Conservation (phyloP, 2,797 vertebrate genomes). For the Falco rusticolus region DNA sequence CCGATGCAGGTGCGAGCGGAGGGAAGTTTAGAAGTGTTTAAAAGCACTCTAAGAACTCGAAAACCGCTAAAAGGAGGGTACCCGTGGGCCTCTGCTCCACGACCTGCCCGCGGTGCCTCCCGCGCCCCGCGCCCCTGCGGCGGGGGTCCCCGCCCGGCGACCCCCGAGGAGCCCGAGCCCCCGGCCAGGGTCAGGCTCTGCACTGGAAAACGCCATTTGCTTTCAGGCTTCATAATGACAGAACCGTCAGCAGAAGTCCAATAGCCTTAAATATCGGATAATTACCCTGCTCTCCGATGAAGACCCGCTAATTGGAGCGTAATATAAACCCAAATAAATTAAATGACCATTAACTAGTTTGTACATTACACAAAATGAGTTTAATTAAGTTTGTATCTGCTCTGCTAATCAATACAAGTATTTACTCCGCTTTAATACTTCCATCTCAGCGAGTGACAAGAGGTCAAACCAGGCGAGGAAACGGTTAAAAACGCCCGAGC, state of each 20-base stretch:
- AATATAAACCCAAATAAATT: conserved; percentile 77
- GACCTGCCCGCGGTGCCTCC: not conserved
- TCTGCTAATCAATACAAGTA: conserved; percentile 68
- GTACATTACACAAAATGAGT: conserved; percentile 73
- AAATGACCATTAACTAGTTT: conserved; percentile 77
- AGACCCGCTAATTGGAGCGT: conserved; percentile 64
- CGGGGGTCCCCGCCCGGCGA: not conserved
- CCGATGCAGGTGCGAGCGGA: not conserved
- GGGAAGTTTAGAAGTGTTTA: not conserved
- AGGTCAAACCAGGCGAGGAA: not conserved
- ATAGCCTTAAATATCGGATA: conserved; percentile 45
- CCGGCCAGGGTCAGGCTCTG: not conserved
- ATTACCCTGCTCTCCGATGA: conserved; percentile 58
- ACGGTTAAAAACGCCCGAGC: conserved; percentile 27
- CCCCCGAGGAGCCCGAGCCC: not conserved
- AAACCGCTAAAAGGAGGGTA: accelerated
- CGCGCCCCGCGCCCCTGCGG: not conserved
- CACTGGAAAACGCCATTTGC: not conserved
- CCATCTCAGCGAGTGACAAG: not conserved
- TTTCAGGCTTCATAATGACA: conserved; percentile 6
- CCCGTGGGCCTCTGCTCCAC: not conserved
- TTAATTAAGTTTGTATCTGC: conserved; percentile 79
- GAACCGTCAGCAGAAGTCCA: conserved; percentile 25
- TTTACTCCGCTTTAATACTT: conserved; percentile 42
- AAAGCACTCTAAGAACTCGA: not conserved